Evolutionary conservation across 2,888 invertebrate species (phyloP).

Genomic region (Noctua pronuba): DNA sequence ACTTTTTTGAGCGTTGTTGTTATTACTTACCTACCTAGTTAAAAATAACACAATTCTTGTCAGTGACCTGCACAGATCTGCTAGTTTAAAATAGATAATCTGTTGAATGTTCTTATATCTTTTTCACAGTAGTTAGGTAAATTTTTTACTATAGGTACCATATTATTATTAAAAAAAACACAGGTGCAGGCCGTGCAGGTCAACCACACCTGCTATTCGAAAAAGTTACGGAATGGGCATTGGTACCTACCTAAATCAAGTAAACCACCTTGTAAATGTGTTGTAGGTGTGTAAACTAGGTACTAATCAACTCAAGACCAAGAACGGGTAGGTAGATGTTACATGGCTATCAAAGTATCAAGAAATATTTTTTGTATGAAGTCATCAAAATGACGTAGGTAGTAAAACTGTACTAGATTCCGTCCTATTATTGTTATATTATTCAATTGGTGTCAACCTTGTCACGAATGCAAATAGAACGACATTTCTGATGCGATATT

Average conservation of each 20-base stretch:
- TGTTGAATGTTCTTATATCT: neutral
- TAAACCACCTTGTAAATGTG: slow-evolving; percentile 41
- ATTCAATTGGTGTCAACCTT: slow-evolving; percentile 46
- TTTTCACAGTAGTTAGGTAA: neutral
- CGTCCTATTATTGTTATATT: slow-evolving; percentile 24
- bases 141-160: neutral
- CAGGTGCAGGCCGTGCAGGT: neutral
- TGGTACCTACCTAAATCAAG: slow-evolving; percentile 3
- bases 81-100: neutral
- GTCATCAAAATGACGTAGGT: slow-evolving; percentile 54
- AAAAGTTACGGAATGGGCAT: neutral
- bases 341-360: neutral
- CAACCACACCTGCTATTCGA: neutral
- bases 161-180: too few species aligned
- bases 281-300: slow-evolving; percentile 28
- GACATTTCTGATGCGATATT: slow-evolving; percentile 50
- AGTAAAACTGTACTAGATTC: slow-evolving; percentile 15
- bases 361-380: slow-evolving; percentile 57
- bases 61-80: neutral
- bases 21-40: slow-evolving; percentile 5
- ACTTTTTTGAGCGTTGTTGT: slow-evolving; percentile 3
- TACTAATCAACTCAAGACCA: slow-evolving; percentile 26
- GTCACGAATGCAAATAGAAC: slow-evolving; percentile 35
- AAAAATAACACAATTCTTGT: neutral
- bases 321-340: neutral